Base-by-base conservation (phyloP, 2,888 invertebrate species). In the Dexiosoma caninum region DNA sequence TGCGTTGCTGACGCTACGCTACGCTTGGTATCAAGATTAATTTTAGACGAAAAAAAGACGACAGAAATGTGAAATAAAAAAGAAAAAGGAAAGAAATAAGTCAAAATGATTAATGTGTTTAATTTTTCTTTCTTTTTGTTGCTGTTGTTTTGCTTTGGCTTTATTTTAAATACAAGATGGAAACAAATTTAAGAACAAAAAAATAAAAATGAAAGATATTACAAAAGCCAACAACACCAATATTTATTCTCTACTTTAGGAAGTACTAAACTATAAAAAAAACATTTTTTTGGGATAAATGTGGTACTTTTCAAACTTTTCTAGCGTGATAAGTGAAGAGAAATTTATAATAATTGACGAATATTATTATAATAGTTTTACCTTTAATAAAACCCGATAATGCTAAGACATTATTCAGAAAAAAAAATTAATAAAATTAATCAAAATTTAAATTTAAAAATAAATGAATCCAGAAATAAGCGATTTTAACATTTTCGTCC, bases 71-170 rank as follows among this genome's bases (percentile, higher is more conserved):
- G 49, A 66, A 70, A 53, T 53, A 27, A 59, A 79, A 55, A 75
- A 59, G 53, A 78, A 67, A 86, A 85, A 86, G 86, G 85, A 88
- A 87, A 85, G 87, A 88, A 87, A 87, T 88, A 88, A 88, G 88
- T 87, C 88, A 87, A 88, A 86, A 88, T 88, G 88, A 88, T 88
- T 87, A 88, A 88, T 88, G 88, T 87, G 81, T 85, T 84, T 86
- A 85, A 78, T 77, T 83, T 77, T 79, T 71, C 46, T 27, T 27
- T 6, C 6, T 44, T 27, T 55, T 72, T 72, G 21, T 21, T 67
- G n/a, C n/a, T n/a, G 44, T 35, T 71, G 77, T 84, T 79, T 81
- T 16, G 64, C 49, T 80, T 81, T 72, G 74, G 57, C 35, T 42
- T 77, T 59, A 74, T 69, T 78, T 72, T 67, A 59, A 70, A 75